Evolutionary conservation across 2,113 vertebrate species (phyloP).

Genomic region (Tapirus terrestris): DNA sequence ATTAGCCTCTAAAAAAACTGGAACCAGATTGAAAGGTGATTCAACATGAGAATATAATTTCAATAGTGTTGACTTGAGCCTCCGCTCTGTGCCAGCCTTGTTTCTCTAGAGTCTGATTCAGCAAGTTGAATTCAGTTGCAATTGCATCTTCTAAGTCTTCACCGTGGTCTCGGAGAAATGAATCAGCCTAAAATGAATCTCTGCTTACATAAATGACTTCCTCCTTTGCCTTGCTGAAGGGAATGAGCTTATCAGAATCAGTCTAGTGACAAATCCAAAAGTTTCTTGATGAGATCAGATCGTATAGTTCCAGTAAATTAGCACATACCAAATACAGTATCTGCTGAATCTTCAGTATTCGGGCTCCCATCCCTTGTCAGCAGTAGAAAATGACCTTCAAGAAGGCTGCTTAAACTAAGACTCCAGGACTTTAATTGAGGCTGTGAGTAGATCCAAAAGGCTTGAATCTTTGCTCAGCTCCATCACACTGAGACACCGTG

Average conservation of each 20-base stretch:
- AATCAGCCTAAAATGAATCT: conserved; percentile 69
- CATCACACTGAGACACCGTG: conserved; percentile 39
- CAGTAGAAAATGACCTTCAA: conserved; percentile 69
- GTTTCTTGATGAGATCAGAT: conserved; percentile 61
- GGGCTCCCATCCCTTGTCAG: conserved; percentile 59
- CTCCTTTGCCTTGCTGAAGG: conserved; percentile 60
- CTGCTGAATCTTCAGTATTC: conserved; percentile 74
- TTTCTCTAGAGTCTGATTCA: not conserved
- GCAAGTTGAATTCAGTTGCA: not conserved
- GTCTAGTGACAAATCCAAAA: conserved; percentile 76
- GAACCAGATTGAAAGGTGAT: not conserved
- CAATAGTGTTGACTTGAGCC: not conserved
- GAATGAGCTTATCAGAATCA: conserved; percentile 60
- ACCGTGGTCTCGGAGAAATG: conserved; percentile 14
- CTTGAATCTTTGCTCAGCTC: conserved; percentile 57
- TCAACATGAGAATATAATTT: not conserved
- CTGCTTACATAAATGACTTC: conserved; percentile 68
- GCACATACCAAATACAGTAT: conserved; percentile 33
- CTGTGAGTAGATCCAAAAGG: conserved; percentile 48
- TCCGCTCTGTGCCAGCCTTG: not conserved
- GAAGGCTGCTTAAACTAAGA: conserved; percentile 43
- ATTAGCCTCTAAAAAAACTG: not conserved
- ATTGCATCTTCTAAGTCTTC: not conserved
- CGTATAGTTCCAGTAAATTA: conserved; percentile 62
- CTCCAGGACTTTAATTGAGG: conserved; percentile 57